These are phyloP conservation scores for Xiphias gladius DNA, from an alignment of 2,113 vertebrate genomes.

Conservation along the genomic window DNA sequence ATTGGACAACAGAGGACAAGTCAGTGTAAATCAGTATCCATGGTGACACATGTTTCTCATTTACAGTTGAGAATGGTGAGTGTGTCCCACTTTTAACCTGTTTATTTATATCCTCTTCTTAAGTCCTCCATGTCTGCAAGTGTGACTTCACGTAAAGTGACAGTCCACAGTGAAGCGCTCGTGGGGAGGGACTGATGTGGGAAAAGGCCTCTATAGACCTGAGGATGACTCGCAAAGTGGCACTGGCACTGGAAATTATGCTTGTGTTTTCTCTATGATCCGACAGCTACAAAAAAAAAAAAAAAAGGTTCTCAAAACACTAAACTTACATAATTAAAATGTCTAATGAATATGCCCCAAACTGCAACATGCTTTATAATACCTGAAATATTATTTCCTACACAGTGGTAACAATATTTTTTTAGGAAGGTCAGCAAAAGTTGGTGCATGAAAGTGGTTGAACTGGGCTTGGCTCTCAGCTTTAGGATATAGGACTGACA, in stretches of 20 bases:
- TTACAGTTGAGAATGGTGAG: neutral
- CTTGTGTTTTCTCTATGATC: slow-evolving; percentile 1
- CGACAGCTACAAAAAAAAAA: no score
- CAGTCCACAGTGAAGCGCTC: neutral
- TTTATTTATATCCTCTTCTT: slow-evolving; percentile 14
- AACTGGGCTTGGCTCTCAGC: slow-evolving; percentile 8
- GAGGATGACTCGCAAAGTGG: neutral
- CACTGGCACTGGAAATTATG: neutral
- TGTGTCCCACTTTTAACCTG: neutral
- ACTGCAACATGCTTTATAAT: neutral
- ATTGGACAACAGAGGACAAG: neutral
- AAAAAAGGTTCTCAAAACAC: neutral
- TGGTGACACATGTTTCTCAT: neutral
- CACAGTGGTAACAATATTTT: neutral
- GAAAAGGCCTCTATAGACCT: neutral
- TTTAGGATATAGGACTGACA: slow-evolving; percentile 33
- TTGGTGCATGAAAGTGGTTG: neutral
- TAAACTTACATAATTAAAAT: neutral
- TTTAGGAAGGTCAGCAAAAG: neutral
- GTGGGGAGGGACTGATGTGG: slow-evolving; percentile 13
- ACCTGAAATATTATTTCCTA: neutral
- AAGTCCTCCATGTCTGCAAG: slow-evolving; percentile 1
- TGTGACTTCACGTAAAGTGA: slow-evolving; percentile 26
- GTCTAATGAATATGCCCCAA: neutral
- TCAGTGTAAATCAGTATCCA: neutral